Base-by-base conservation (phyloP, 2,888 invertebrate genomes). In the Meloe dianella region DNA sequence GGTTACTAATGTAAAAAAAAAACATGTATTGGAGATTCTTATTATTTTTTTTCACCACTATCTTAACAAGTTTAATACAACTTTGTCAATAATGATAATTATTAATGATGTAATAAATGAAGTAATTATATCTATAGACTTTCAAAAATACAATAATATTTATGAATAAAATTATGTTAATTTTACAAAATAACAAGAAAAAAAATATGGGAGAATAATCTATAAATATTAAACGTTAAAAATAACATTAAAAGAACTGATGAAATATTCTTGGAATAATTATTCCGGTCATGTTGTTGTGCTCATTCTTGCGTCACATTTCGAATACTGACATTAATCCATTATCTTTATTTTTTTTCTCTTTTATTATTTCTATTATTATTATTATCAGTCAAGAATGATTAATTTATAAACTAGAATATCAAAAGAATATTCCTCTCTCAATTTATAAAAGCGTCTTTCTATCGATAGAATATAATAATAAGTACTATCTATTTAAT, bases 271-370 rank as follows among this genome's bases (percentile, higher is more conserved):
- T 47, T 20, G 9, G 47, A 47, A 47, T 47, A 47, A 47, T 47
- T 22, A 47, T 47, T 20, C 20, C 47, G 47, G 47, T 47, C 47
- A 20, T 41, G 41, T 41, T 47, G 47, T 47, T 47, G 47, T 47
- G 47, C 47, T 47, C 47, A 47, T 47, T 47, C 47, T 47, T 47
- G 47, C 47, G 20, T 47, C 20, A 47, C 47, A 47, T 22, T 47
- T 47, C 47, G 47, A 47, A 47, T 47, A 47, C 47, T 47, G 20
- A 47, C 47, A 47, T 47, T 47, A 47, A 47, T 47, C 47, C 20
- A 47, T 47, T 47, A 47, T 47, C 47, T 47, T n/a, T 47, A 7
- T 5, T 8, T 17, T 47, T 47, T 1, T 17, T 17, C 4, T n/a
- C 20, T 47, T 22, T 17, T 20, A 9, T 20, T 20, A 20, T 9